These are phyloP conservation scores for Eutrigla gurnardus DNA, from an alignment of 2,797 vertebrate species.

Conservation along the genomic window DNA sequence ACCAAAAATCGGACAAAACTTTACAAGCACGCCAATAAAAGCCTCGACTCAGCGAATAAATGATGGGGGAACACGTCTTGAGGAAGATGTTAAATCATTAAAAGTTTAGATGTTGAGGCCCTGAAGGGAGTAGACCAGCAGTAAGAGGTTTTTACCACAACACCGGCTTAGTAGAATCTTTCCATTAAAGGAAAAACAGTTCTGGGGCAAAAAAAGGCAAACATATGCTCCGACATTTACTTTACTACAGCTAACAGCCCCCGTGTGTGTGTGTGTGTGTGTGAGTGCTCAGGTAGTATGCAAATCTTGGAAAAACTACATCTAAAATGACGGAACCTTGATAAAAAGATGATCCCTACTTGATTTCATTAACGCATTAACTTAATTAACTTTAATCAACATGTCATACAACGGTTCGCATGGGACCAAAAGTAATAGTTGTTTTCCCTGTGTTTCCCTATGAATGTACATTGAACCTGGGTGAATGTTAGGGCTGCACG, in stretches of 20 bases:
- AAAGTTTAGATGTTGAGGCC: slow-evolving; percentile 36
- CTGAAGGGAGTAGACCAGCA: slow-evolving; percentile 13
- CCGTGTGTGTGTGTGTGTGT: slow-evolving; percentile 5
- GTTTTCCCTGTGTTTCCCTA: no score
- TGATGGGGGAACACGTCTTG: neutral
- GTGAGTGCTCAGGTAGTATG: no score
- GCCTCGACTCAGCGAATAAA: neutral
- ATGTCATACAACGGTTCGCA: no score
- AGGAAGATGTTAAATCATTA: slow-evolving; percentile 43
- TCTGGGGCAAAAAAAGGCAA: slow-evolving; percentile 19
- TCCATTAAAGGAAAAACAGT: slow-evolving; percentile 33
- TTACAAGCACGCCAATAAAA: slow-evolving; percentile 24
- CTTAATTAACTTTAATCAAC: no score
- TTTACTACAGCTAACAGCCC: slow-evolving; percentile 15
- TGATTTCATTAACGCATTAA: neutral
- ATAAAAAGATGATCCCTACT: no score
- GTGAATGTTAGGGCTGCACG: no score
- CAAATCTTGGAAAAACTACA: no score
- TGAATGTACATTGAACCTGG: no score
- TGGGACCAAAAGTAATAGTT: no score
- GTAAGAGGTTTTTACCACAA: slow-evolving; percentile 18
- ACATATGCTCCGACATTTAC: slow-evolving; percentile 23
- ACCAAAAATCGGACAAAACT: slow-evolving; percentile 11
- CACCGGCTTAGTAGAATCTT: neutral
- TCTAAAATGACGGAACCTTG: no score